These are phyloP conservation scores for Cetonia aurata DNA, from an alignment of 2,888 invertebrate genomes.

Conservation along the genomic window DNA sequence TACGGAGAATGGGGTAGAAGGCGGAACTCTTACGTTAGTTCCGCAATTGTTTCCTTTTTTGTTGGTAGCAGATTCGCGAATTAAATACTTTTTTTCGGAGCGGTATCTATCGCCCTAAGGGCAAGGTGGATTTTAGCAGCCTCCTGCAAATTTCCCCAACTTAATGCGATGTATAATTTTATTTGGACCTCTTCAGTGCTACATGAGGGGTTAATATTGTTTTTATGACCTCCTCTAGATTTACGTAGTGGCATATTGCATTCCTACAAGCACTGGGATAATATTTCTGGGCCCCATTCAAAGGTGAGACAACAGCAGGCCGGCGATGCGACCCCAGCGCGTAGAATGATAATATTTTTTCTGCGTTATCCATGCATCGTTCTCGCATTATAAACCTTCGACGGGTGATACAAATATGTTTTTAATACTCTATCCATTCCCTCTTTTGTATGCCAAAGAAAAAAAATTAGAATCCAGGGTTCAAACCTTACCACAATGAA, in stretches of 20 bases:
- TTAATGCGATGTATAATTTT: constrained; percentile 54
- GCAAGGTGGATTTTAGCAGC: constrained; percentile 2
- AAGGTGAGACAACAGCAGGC: not conserved
- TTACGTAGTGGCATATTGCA: constrained; percentile 65
- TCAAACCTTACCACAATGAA: too few relatives aligned
- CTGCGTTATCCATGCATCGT: too few relatives aligned
- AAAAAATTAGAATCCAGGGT: too few relatives aligned
- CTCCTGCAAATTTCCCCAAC: constrained; percentile 19
- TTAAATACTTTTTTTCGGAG: not conserved
- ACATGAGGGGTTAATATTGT: constrained; percentile 63
- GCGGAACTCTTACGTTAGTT: constrained; percentile 7
- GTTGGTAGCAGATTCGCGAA: not conserved
- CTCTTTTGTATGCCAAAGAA: too few relatives aligned
- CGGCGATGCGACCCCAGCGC: too few relatives aligned
- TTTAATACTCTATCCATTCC: too few relatives aligned
- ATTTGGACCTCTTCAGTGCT: constrained; percentile 50
- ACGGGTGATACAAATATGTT: too few relatives aligned
- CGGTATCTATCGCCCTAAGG: not conserved
- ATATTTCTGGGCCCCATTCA: constrained; percentile 25
- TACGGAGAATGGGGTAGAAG: not conserved
- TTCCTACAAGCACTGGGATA: constrained; percentile 54
- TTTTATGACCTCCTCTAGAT: constrained; percentile 64
- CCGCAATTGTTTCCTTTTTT: not conserved
- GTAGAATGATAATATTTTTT: too few relatives aligned
- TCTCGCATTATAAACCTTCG: too few relatives aligned